phyloP scores from a whole-genome alignment of 2,113 vertebrate genomes.

The Sebastes schlegelii region DNA sequence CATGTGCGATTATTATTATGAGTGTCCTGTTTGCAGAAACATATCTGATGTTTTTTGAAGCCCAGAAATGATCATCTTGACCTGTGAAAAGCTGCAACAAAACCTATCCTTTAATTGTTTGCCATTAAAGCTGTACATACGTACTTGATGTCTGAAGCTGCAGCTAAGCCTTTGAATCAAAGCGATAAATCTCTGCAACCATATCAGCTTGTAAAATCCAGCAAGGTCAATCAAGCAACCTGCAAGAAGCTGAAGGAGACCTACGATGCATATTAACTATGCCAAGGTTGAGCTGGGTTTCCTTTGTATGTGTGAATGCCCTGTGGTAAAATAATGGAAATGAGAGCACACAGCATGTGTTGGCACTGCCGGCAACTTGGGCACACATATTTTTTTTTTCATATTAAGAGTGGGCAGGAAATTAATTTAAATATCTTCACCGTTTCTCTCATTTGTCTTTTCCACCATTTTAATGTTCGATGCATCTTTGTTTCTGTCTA shows the following conservation, averaged over 20 bases:
- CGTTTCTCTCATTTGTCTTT: background rate
- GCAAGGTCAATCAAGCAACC: slow-evolving; percentile 35
- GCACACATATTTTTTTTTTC: background rate
- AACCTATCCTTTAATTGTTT: background rate
- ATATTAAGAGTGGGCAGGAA: slow-evolving; percentile 23
- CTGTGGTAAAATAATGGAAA: slow-evolving; percentile 47
- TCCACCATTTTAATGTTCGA: slow-evolving; percentile 10
- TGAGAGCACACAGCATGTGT: slow-evolving; percentile 14
- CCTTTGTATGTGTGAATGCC: slow-evolving; percentile 19
- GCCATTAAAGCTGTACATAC: background rate
- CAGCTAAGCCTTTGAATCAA: slow-evolving; percentile 19
- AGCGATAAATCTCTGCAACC: background rate
- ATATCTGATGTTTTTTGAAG: background rate
- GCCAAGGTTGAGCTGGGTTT: slow-evolving; percentile 27
- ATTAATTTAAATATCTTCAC: slow-evolving; percentile 20
- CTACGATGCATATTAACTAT: slow-evolving; percentile 33
- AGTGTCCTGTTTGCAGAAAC: background rate
- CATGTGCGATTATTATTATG: background rate
- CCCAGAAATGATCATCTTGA: background rate
- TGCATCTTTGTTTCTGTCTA: background rate
- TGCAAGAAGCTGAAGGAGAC: slow-evolving; percentile 19
- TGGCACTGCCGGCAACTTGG: slow-evolving; percentile 28
- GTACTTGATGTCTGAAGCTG: background rate
- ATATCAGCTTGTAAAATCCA: slow-evolving; percentile 6
- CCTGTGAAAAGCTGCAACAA: background rate